Conservation (phyloP, 2,113 vertebrate species). For the Halcyon malimbica region DNA sequence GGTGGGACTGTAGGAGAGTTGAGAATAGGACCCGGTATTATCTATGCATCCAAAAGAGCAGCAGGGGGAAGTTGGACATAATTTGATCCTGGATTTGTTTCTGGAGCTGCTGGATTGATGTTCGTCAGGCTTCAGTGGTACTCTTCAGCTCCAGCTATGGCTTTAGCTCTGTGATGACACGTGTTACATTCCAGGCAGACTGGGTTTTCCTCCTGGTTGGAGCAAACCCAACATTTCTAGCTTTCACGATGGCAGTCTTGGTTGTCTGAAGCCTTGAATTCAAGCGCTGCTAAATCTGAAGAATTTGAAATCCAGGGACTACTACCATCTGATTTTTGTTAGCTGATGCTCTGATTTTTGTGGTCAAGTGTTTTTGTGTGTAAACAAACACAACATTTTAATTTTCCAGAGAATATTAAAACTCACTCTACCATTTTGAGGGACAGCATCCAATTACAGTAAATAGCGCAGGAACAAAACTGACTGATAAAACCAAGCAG, state of each 20-base stretch:
- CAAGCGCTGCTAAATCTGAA: neutral
- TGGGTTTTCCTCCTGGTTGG: neutral
- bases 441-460: neutral
- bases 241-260: neutral
- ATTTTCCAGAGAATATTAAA: neutral
- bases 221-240: neutral
- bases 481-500: neutral
- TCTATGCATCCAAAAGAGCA: neutral
- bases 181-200: neutral
- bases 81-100: neutral
- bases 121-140: neutral
- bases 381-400: neutral
- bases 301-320: neutral
- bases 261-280: neutral
- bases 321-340: neutral
- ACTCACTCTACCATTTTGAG: neutral
- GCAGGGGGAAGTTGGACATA: neutral
- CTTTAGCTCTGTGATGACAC: neutral
- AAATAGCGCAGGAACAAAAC: neutral
- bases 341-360: neutral
- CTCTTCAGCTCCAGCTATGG: neutral
- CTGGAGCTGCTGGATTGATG: neutral
- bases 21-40: neutral
- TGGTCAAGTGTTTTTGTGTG: neutral
- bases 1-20: neutral